Conservation (phyloP, 92 coral and sea anemone species). For the Epizoanthus fatuus region DNA sequence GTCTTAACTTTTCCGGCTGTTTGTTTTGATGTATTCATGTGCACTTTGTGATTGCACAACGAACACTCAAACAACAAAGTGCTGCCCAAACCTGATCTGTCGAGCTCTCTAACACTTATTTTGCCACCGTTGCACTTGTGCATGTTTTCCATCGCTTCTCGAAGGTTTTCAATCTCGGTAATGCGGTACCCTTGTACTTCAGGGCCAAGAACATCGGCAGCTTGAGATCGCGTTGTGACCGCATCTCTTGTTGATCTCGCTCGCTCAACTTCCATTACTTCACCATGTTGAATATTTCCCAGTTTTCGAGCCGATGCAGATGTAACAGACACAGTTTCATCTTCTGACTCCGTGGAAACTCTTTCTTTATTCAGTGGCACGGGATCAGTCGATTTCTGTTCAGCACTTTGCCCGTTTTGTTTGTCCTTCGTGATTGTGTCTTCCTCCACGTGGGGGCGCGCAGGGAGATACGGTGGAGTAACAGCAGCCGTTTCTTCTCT, state of each 20-base stretch:
- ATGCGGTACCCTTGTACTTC: conserved; percentile 40
- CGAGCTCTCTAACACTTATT: conserved; percentile 17
- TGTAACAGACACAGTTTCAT: conserved; percentile 10
- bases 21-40: conserved; percentile 33
- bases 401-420: too few species aligned
- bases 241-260: conserved; percentile 22
- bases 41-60: conserved; percentile 22
- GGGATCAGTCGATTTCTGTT: too few species aligned
- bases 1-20: conserved; percentile 21
- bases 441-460: neutral
- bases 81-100: conserved; percentile 25
- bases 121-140: conserved; percentile 49
- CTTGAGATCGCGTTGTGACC: conserved; percentile 32
- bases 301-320: conserved; percentile 40
- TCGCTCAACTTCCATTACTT: conserved; percentile 6
- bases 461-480: neutral
- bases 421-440: too few species aligned
- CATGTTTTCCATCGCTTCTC: conserved; percentile 41
- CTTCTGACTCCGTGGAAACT: conserved; percentile 7
- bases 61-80: conserved; percentile 35
- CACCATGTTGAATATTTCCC: neutral
- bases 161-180: conserved; percentile 35
- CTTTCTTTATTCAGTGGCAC: neutral
- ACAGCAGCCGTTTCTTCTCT: neutral
- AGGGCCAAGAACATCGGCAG: conserved; percentile 27